Conservation (phyloP, 2,888 invertebrate genomes). For the Lasioglossum villosulum region DNA sequence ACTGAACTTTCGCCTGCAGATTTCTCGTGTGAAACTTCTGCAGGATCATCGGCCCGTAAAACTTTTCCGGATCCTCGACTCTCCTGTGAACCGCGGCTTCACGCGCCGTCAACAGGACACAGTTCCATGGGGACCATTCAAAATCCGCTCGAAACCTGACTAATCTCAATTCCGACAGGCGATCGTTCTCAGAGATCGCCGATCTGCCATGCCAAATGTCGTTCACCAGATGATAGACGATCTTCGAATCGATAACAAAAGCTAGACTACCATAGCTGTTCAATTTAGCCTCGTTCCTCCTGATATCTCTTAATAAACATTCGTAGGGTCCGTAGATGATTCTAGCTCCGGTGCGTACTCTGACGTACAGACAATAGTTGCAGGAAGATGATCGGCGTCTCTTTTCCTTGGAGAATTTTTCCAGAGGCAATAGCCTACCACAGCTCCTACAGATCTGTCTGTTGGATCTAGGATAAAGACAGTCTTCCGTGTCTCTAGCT, state of each 20-base stretch:
- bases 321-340: conserved; percentile 87
- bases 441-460: conserved; percentile 54
- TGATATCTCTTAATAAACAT: conserved; percentile 87
- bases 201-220: conserved; percentile 96
- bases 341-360: conserved; percentile 47
- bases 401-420: conserved; percentile 50
- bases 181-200: conserved; percentile 91
- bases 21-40: conserved; percentile 89
- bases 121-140: conserved; percentile 98
- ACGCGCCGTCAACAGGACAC: conserved; percentile 92
- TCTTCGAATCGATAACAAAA: conserved; percentile 91
- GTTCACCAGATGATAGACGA: conserved; percentile 93
- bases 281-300: conserved; percentile 85
- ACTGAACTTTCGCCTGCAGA: conserved; percentile 89
- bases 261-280: conserved; percentile 88
- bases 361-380: conserved; percentile 51
- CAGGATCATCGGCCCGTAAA: conserved; percentile 89
- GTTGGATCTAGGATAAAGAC: neutral
- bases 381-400: conserved; percentile 48
- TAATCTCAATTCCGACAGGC: conserved; percentile 90
- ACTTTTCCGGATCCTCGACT: conserved; percentile 68
- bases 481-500: conserved; percentile 23
- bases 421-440: conserved; percentile 49
- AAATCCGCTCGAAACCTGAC: conserved; percentile 91
- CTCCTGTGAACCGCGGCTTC: conserved; percentile 92